Conservation (phyloP, 2,113 vertebrate species). For the Lonchura striata region DNA sequence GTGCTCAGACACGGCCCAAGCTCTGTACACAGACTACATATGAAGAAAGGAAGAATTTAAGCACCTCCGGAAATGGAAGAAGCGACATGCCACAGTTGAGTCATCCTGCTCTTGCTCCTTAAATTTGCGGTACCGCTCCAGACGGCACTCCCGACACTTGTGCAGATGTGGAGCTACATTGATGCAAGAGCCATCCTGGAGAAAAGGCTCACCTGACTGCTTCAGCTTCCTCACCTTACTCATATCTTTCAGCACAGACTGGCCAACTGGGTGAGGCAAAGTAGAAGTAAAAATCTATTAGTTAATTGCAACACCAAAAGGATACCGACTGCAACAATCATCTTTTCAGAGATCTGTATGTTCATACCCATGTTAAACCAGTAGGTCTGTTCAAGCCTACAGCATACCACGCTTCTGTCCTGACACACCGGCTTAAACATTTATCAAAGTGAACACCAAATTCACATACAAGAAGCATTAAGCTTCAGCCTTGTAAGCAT, state of each 20-base stretch:
- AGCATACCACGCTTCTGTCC: neutral
- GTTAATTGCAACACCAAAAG: neutral
- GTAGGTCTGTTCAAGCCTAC: neutral
- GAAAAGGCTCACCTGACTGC: slow-evolving; percentile 96
- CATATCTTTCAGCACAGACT: slow-evolving; percentile 94
- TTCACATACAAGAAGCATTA: neutral
- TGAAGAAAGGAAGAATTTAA: slow-evolving; percentile 1
- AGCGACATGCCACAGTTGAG: slow-evolving; percentile 95
- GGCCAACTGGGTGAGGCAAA: slow-evolving; percentile 81
- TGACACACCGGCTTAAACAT: neutral
- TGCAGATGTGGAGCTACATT: slow-evolving; percentile 97
- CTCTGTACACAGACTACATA: neutral
- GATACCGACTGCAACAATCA: neutral
- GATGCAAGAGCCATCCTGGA: slow-evolving; percentile 97
- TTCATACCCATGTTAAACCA: neutral
- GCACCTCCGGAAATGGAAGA: slow-evolving; percentile 98
- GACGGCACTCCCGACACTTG: slow-evolving; percentile 96
- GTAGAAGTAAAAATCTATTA: slow-evolving; percentile 12
- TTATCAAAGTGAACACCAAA: neutral
- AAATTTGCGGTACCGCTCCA: slow-evolving; percentile 95
- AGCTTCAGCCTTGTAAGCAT: neutral
- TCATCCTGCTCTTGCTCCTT: slow-evolving; percentile 94
- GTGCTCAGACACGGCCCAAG: neutral
- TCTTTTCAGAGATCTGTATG: neutral
- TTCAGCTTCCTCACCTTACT: slow-evolving; percentile 95